Base-by-base conservation (phyloP, 2,113 vertebrate species). In the Engraulis encrasicolus region DNA sequence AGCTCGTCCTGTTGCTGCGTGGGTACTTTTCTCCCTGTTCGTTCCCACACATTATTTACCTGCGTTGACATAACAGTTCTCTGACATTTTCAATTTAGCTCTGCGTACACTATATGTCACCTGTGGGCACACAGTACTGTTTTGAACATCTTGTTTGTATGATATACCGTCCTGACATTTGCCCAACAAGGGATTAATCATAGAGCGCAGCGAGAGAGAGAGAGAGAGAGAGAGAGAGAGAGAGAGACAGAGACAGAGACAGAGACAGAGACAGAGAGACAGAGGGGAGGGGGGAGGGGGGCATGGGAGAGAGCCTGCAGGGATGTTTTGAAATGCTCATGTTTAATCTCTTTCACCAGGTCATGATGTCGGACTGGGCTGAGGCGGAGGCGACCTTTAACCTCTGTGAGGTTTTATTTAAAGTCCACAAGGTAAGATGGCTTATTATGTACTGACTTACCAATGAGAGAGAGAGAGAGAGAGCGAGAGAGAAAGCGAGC, bases 331-430 rank as follows among this genome's bases (percentile, higher is more conserved):
- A 66, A 27, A 79, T 37, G 23, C 79, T 6, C 50, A 18, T 50
- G 27, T 78, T 71, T 85, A 20, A 34, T 54, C 78, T 6, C 80
- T 49, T 15, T 34, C 88, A 89, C 34, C 87, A 98, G 98, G 94
- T 97, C 91, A 95, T 93, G 92, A 94, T 94, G 0, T 90, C 95
- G 84, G 97, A 98, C 90, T 99, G 97, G 98, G 92, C 93, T 87
- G 92, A 93, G 90, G 96, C 97, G 85, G 97, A 98, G 93, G 96
- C 95, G 80, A 93, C 94, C 83, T 97, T 98, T 93, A 95, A 96
- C 96, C 97, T 99, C 96, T 98, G 97, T 96, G 97, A 99, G 96
- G 97, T 98, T 93, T 95, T 98, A 61, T 98, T 97, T 95, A 98
- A 97, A 94, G 95, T 97, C 91, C 96, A 98, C 91, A 97, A 97